phyloP scores from a whole-genome alignment of 2,888 invertebrate genomes.

The Stratiomys singularior region DNA sequence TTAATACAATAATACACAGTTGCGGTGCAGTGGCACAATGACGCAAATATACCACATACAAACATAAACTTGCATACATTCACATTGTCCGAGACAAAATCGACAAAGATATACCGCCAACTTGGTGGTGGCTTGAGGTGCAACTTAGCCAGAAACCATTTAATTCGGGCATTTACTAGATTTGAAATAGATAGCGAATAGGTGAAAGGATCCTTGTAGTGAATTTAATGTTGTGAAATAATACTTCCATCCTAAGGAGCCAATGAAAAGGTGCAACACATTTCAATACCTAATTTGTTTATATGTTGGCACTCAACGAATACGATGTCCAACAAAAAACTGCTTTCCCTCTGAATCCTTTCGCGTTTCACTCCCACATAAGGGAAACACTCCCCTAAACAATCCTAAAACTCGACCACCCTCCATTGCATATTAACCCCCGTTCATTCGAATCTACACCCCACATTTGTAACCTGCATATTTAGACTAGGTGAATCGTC shows the following conservation, averaged over 20 bases:
- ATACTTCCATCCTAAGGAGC: no score
- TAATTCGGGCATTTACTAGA: neutral
- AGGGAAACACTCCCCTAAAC: neutral
- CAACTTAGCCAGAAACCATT: constrained; percentile 44
- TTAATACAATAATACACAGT: constrained; percentile 64
- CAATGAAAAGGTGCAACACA: no score
- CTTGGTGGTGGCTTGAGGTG: neutral
- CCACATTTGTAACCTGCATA: no score
- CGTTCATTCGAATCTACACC: no score
- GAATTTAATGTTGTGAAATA: no score
- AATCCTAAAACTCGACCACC: constrained; percentile 23
- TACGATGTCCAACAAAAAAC: no score
- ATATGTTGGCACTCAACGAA: no score
- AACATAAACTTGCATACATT: constrained; percentile 27
- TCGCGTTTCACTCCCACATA: no score
- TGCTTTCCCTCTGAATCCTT: no score
- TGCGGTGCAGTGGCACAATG: constrained; percentile 43
- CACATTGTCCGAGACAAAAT: neutral
- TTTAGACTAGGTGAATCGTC: neutral
- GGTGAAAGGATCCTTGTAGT: neutral
- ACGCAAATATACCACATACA: constrained; percentile 36
- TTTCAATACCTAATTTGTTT: no score
- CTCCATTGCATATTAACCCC: neutral
- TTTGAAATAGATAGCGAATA: constrained; percentile 7
- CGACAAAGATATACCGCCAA: neutral